These are phyloP conservation scores for Mythimna ferrago DNA, from an alignment of 2,888 invertebrate species.

Conservation along the genomic window DNA sequence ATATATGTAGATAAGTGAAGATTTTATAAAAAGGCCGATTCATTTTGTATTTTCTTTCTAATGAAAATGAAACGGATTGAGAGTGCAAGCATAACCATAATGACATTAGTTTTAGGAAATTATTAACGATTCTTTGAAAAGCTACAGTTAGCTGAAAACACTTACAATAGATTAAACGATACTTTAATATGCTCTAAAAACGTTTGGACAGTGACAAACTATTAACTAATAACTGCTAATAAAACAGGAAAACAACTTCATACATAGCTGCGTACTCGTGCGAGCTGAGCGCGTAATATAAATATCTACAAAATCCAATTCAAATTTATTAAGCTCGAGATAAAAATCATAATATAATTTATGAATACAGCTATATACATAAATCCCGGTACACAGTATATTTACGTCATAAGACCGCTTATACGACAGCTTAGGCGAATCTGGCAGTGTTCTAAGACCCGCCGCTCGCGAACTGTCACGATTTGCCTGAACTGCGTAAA, in stretches of 20 bases:
- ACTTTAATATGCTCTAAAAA: conserved; percentile 3
- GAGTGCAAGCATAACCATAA: not conserved
- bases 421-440: not conserved
- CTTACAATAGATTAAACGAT: not conserved
- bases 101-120: not conserved
- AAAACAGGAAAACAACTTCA: not conserved
- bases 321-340: not conserved
- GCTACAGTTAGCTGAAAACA: not conserved
- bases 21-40: not conserved
- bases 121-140: conserved; percentile 8
- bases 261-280: not conserved
- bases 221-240: conserved; percentile 2
- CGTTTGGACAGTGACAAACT: conserved; percentile 5
- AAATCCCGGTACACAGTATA: conserved; percentile 1
- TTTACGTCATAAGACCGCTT: conserved; percentile 16
- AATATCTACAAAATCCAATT: not conserved
- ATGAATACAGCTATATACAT: not conserved
- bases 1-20: not conserved
- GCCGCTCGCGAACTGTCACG: conserved; percentile 17
- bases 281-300: not conserved
- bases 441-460: conserved; percentile 6
- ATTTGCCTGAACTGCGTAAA: conserved; percentile 4
- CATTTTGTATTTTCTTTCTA: not conserved
- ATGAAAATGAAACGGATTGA: not conserved
- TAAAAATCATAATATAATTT: conserved; percentile 12